A percentile compares a stretch with the other conserved stretches of the same genome.
Conservation (phyloP, 2,797 vertebrate species). For the Carcharodon carcharias region DNA sequence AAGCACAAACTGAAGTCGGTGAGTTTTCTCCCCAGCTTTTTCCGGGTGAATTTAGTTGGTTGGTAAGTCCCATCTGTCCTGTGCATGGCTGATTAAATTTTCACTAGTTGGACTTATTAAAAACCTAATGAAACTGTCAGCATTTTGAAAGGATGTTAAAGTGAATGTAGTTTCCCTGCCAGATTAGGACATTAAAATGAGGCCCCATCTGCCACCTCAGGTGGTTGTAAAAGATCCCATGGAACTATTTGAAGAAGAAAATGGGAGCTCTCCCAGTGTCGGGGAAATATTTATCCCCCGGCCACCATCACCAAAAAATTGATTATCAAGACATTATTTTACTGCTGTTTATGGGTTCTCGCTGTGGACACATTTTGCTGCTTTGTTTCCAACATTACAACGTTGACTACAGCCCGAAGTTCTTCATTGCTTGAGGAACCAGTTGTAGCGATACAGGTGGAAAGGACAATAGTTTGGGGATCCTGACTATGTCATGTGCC, state of each 20-base stretch:
- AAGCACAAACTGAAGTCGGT: neutral
- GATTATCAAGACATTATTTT: neutral
- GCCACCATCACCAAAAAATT: neutral
- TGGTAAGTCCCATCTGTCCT: neutral
- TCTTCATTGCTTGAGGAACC: neutral
- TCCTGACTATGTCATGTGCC: neutral
- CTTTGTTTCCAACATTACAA: neutral
- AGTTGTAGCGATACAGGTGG: neutral
- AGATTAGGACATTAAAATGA: neutral
- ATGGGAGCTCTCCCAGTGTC: neutral
- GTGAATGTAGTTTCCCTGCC: neutral
- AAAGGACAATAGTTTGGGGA: neutral
- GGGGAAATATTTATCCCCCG: neutral
- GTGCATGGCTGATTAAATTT: neutral
- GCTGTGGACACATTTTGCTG: neutral
- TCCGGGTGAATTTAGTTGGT: neutral
- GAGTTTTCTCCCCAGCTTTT: neutral
- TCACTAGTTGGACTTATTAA: neutral
- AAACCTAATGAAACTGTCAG: neutral
- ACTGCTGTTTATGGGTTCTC: neutral
- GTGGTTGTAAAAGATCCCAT: neutral
- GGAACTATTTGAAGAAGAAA: neutral
- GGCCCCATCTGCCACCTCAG: neutral
- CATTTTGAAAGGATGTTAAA: neutral
- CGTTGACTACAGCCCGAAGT: neutral